Evolutionary conservation across 2,888 invertebrate species (phyloP), one percentile per base, ranked within the genome.

Genomic region (Meliscaeva auricollis): DNA sequence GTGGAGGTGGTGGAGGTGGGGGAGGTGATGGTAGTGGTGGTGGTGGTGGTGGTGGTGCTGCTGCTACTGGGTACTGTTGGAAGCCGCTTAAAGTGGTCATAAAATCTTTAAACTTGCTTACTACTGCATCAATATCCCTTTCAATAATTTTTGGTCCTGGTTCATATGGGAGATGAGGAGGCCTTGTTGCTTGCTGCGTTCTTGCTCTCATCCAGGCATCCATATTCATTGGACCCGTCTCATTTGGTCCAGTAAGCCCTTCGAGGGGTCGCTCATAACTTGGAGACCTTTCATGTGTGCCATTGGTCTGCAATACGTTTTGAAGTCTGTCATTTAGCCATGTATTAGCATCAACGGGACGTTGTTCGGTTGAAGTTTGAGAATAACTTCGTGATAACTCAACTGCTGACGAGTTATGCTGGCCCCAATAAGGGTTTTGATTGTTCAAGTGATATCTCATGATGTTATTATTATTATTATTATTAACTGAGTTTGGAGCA

Each of bases 241-340:
- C 30, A 15, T 9, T 15, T 1, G 54, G 15, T 15, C 1, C 8
- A 1, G 9, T 1, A 30, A 15, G 0, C 4, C 3, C 26, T 4
- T 9, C 54, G 30, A 30, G 30, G 4, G 26, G 26, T 26, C 26
- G 26, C 26, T 26, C 3, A 26, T n/a, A n/a, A n/a, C n/a, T 26
- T 26, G 4, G 26, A 26, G 4, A 26, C 26, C 26, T 26, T 26
- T 30, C 15, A 54, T 11, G 15, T 0, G 2, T 54, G 4, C n/a
- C 8, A n/a, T 15, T 0, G 15, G 30, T 30, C 15, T 0, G 30
- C 1, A 32, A 3, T 9, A 5, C 5, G 0, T 54, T 30, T 2
- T 54, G 30, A 5, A 15, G 15, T 54, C 54, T 54, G 2, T n/a
- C 54, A 54, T 30, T 54, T 5, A 54, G 8, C 54, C 54, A 54